Percentiles rank a stretch among this genome's conserved stretches.
These are phyloP conservation scores for Rhingia rostrata DNA, from an alignment of 2,888 invertebrate genomes.

Conservation along the genomic window DNA sequence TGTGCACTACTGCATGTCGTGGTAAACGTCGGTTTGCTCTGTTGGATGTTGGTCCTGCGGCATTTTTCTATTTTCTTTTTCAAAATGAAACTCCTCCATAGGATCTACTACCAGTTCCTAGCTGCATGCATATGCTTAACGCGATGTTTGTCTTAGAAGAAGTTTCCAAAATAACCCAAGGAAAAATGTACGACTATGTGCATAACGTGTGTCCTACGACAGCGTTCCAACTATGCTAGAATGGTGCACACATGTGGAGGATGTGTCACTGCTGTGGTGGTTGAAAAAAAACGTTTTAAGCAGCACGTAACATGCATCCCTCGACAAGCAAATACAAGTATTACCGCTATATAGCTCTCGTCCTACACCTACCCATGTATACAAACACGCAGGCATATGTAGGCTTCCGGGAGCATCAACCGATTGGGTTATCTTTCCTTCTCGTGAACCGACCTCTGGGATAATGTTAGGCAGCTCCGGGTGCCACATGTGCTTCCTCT, in stretches of 20 bases:
- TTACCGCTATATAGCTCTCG: conserved; percentile 38
- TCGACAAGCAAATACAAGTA: conserved; percentile 40
- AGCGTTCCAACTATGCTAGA: conserved; percentile 25
- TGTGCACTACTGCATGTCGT: conserved; percentile 36
- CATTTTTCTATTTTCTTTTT: conserved; percentile 44
- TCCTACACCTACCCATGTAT: conserved; percentile 6
- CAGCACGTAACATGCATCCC: conserved; percentile 67
- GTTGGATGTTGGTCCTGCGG: conserved; percentile 60
- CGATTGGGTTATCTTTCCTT: conserved; percentile 72
- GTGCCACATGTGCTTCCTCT: conserved; percentile 59
- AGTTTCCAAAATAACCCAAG: conserved; percentile 62
- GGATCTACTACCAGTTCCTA: conserved; percentile 36
- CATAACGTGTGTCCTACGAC: conserved; percentile 61
- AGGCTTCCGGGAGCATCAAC: conserved; percentile 74
- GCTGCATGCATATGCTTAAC: conserved; percentile 52
- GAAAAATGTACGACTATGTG: conserved; percentile 28
- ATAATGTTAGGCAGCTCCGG: conserved; percentile 61
- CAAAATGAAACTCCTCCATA: not conserved
- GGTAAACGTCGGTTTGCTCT: conserved; percentile 30
- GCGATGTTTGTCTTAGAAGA: conserved; percentile 62
- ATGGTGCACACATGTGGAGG: conserved; percentile 24
- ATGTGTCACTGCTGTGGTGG: conserved; percentile 60
- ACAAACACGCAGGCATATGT: conserved; percentile 35
- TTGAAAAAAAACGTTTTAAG: conserved; percentile 52
- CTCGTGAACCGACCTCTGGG: conserved; percentile 39